A percentile compares a stretch with the other conserved stretches of the same genome.
phyloP scores from a whole-genome alignment of 2,888 invertebrate genomes.

The Tetranychus truncatus region DNA sequence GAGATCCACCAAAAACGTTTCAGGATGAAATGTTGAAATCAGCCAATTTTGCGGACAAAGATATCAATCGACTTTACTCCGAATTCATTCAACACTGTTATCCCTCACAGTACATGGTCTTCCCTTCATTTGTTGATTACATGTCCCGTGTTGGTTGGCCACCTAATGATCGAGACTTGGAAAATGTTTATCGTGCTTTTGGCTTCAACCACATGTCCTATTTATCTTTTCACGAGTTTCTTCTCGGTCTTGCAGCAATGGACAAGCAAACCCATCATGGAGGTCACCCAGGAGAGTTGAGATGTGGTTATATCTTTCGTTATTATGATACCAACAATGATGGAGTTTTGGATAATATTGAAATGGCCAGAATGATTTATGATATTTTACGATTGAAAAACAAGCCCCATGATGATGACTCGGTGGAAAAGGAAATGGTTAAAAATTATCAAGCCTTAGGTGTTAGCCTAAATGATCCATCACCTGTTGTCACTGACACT shows the following conservation, averaged over 20 bases:
- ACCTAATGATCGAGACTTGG: conserved; percentile 8
- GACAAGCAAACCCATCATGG: conserved; percentile 38
- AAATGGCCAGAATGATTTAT: conserved; percentile 6
- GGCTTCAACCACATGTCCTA: not conserved
- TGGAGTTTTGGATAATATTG: conserved; percentile 8
- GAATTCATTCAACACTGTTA: conserved; percentile 21
- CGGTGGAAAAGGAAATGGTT: conserved; percentile 6
- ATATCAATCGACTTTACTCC: conserved; percentile 15
- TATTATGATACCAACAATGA: conserved; percentile 33
- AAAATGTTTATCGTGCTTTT: conserved; percentile 18
- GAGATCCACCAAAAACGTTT: conserved; percentile 13
- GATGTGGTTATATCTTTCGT: conserved; percentile 51
- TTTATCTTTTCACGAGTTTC: conserved; percentile 34
- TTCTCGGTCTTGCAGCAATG: conserved; percentile 42
- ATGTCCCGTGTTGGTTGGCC: conserved; percentile 19
- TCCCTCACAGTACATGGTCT: conserved; percentile 17
- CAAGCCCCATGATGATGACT: not conserved
- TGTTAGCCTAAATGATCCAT: not conserved
- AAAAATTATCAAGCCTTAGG: conserved; percentile 11
- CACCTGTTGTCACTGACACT: conserved; percentile 8
- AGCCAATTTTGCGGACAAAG: conserved; percentile 8
- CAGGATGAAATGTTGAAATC: conserved; percentile 19
- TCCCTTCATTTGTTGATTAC: conserved; percentile 18
- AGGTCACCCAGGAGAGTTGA: conserved; percentile 45
- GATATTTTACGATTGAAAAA: conserved; percentile 10